phyloP scores from a whole-genome alignment of 1,140 invertebrate genomes.

The Drosophila murphyi region DNA sequence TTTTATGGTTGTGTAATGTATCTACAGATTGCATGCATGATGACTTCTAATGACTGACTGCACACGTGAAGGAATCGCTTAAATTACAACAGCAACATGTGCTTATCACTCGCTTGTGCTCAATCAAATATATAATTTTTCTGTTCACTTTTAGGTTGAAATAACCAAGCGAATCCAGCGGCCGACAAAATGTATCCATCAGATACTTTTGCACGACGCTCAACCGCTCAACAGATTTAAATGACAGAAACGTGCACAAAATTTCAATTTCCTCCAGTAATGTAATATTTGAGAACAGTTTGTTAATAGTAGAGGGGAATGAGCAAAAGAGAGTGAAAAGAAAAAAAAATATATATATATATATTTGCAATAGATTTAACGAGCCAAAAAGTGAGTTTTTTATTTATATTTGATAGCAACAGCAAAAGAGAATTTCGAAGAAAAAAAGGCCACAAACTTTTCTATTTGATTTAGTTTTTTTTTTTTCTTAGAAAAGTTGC shows the following conservation, averaged over 20 bases:
- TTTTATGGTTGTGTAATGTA: constrained; percentile 17
- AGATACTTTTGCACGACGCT: constrained; percentile 60
- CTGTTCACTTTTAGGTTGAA: constrained; percentile 50
- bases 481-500: constrained; percentile 41
- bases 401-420: constrained; percentile 42
- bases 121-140: constrained; percentile 67
- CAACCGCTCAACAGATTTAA: constrained; percentile 76
- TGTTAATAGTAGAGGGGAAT: constrained; percentile 1
- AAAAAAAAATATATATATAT: constrained; percentile 33
- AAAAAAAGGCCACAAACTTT: constrained; percentile 52
- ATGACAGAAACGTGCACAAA: constrained; percentile 79
- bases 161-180: constrained; percentile 17
- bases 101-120: constrained; percentile 26
- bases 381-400: constrained; percentile 65
- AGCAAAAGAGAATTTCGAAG: not conserved
- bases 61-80: constrained; percentile 17
- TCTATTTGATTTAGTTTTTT: constrained; percentile 5
- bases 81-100: not conserved
- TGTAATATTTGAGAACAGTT: constrained; percentile 70
- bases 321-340: not conserved
- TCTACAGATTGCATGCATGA: constrained; percentile 10
- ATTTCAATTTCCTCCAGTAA: constrained; percentile 75
- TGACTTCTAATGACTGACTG: constrained; percentile 28
- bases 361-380: constrained; percentile 76
- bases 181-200: constrained; percentile 48